Conservation (phyloP, 2,888 invertebrate species). For the Apodemia mormo region DNA sequence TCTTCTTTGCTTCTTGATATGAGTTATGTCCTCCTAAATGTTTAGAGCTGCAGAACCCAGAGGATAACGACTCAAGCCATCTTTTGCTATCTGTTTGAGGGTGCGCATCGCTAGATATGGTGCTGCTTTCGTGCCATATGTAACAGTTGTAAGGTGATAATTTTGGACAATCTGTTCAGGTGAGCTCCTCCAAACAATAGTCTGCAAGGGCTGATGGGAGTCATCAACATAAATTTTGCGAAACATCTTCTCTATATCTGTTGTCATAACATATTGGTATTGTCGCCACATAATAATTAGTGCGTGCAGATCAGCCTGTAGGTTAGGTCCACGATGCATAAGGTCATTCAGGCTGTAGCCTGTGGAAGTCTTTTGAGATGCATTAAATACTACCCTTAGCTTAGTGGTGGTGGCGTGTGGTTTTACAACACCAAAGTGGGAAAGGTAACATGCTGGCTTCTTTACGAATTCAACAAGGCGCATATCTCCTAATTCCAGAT, state of each 20-base stretch:
- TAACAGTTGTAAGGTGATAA: conserved; percentile 9
- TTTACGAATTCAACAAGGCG: not conserved
- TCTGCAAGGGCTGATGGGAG: not conserved
- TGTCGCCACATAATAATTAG: not conserved
- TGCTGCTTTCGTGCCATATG: too few relatives aligned
- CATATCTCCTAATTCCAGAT: not conserved
- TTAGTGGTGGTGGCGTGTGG: not conserved
- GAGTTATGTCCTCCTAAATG: conserved; percentile 13
- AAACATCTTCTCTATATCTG: conserved; percentile 12
- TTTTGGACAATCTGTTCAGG: not conserved
- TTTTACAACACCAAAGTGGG: not conserved
- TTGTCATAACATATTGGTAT: conserved; percentile 15
- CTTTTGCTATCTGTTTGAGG: conserved; percentile 17
- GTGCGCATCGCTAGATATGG: conserved; percentile 27
- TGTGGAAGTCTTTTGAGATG: not conserved
- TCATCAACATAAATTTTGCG: conserved; percentile 2
- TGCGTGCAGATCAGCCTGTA: not conserved
- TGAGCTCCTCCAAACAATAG: conserved; percentile 4
- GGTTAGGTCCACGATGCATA: conserved; percentile 2
- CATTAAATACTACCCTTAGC: not conserved
- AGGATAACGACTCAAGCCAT: conserved; percentile 20
- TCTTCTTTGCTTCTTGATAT: conserved; percentile 6
- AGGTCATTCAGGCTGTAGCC: not conserved
- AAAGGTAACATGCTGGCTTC: not conserved
- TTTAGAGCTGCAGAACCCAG: conserved; percentile 17